Base-by-base conservation (phyloP, 2,797 vertebrate genomes). In the Remorina albescens region DNA sequence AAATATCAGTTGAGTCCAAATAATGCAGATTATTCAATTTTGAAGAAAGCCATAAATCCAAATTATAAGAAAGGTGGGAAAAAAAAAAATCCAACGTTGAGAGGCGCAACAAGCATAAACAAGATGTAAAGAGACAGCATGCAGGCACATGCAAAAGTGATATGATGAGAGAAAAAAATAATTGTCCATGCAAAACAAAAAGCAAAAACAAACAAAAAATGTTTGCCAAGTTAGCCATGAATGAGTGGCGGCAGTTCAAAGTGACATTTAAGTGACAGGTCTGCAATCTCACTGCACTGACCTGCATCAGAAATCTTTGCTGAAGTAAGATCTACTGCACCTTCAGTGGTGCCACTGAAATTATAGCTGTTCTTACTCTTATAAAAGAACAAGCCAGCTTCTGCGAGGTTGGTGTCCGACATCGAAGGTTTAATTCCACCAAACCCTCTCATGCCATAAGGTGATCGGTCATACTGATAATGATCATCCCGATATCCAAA, bases 301-400 rank as follows among this genome's bases (percentile, higher is more conserved):
- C 98, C 98, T 99, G 97, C 91, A 86, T 94, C 92, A 41, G 95
- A 95, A 86, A 96, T 93, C 96, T 96, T 99, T 90, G 97, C 94
- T 92, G 98, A 97, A 82, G 98, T 97, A 90, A 99, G 97, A 94
- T 99, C 98, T 94, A 99, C 97, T 71, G 98, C 98, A 94, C 96
- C 95, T 32, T 99, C 98, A 84, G 95, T 94, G 78, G 95, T 95
- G 90, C 94, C 95, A 91, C 91, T 94, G 89, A 98, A 98, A 95
- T 97, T 96, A 95, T 97, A 98, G 89, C 96, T 96, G 91, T 99
- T 97, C 93, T 97, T 99, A 95, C 96, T 99, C 94, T 97, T 98
- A 90, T 98, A 98, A 51, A 97, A 88, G 92, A 99, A 99, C 66
- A 99, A 93, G 76, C 98, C 97, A 85, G 97, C 96, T 88, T 99